These are phyloP conservation scores for Chaenogobius annularis DNA, from an alignment of 2,113 vertebrate genomes.

Conservation along the genomic window DNA sequence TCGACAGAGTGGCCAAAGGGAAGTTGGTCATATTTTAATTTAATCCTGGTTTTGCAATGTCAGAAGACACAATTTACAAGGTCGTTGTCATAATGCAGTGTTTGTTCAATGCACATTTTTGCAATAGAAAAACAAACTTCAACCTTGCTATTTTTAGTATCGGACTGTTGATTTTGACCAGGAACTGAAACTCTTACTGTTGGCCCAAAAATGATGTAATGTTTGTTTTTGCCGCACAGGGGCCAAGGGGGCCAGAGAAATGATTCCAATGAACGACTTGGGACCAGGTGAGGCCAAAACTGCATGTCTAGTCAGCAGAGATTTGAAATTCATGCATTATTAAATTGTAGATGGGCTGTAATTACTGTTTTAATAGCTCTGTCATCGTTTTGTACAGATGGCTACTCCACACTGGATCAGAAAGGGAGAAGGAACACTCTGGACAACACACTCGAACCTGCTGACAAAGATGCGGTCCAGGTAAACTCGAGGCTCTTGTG, in stretches of 20 bases:
- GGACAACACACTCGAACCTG: slow-evolving; percentile 84
- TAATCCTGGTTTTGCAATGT: no score
- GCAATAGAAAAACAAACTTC: neutral
- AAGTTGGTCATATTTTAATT: no score
- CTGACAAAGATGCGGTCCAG: slow-evolving; percentile 84
- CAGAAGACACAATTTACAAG: neutral
- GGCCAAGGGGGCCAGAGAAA: slow-evolving; percentile 81
- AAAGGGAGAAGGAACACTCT: slow-evolving; percentile 87
- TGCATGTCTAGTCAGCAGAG: neutral
- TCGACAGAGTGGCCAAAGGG: no score
- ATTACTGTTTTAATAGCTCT: neutral
- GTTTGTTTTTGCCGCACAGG: slow-evolving; percentile 69
- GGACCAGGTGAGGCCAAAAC: slow-evolving; percentile 83
- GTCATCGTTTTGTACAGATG: slow-evolving; percentile 65
- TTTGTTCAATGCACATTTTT: neutral
- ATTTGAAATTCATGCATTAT: neutral
- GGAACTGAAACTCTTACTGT: neutral
- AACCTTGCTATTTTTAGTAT: slow-evolving; percentile 7
- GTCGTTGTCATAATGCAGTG: neutral
- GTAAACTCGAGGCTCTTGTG: slow-evolving; percentile 49
- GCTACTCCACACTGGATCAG: slow-evolving; percentile 89
- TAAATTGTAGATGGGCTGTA: neutral
- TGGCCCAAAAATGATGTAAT: slow-evolving; percentile 1
- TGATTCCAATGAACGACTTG: slow-evolving; percentile 93
- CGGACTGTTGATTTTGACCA: neutral